These are phyloP conservation scores for Clavelina lepadiformis DNA, from an alignment of 23 tunicate species.

Conservation along the genomic window DNA sequence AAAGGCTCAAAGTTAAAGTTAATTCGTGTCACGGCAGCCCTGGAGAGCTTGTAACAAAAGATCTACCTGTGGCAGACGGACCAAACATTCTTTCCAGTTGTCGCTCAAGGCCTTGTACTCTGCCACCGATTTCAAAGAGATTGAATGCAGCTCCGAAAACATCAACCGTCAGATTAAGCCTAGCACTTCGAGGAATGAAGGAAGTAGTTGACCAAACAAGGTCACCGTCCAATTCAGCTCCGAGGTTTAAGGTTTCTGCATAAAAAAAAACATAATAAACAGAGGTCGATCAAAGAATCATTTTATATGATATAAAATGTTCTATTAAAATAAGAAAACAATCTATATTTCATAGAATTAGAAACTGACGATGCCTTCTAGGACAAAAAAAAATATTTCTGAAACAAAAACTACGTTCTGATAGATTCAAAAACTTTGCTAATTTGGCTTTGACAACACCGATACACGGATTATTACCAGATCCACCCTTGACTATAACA, in stretches of 20 bases:
- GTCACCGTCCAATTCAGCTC: constrained; percentile 36
- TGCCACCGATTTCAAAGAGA: constrained; percentile 54
- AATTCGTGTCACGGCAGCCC: not conserved
- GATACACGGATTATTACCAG: no score
- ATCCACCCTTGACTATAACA: no score
- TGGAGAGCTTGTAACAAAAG: not conserved
- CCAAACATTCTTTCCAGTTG: constrained; percentile 26
- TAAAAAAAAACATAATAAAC: no score
- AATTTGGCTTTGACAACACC: no score
- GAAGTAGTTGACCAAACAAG: constrained; percentile 60
- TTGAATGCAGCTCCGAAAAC: constrained; percentile 49
- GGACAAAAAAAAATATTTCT: no score
- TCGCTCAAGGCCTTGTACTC: constrained; percentile 43
- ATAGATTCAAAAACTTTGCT: no score
- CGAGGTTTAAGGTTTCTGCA: constrained; percentile 34
- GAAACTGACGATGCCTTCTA: no score
- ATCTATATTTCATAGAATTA: no score
- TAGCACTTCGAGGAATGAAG: constrained; percentile 45
- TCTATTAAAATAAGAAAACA: no score
- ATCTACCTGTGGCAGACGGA: constrained; percentile 20
- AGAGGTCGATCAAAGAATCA: no score
- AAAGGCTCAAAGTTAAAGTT: not conserved
- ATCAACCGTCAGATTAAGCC: constrained; percentile 36
- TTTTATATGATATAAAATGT: no score
- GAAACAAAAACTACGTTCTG: no score